Conservation (phyloP, 1,140 invertebrate species). For the Micrasema minimum region DNA sequence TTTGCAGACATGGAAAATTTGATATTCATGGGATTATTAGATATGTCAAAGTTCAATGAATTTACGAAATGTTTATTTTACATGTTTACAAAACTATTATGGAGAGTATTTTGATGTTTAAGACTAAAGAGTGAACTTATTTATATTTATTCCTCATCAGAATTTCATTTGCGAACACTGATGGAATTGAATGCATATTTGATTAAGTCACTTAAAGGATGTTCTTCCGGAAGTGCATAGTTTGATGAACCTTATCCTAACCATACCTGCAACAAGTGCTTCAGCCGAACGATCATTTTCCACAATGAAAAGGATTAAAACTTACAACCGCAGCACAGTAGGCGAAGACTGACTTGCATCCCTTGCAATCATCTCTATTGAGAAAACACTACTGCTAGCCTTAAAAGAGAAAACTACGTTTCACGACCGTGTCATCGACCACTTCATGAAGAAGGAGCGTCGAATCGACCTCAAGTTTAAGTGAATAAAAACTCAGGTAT, state of each 20-base stretch:
- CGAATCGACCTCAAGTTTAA: neutral
- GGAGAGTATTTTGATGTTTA: conserved; percentile 25
- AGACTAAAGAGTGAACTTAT: conserved; percentile 23
- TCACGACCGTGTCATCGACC: neutral
- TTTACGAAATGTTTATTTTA: conserved; percentile 16
- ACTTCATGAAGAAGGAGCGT: neutral
- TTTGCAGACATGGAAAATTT: conserved; percentile 13
- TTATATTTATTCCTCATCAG: conserved; percentile 20
- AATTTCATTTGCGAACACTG: conserved; percentile 8
- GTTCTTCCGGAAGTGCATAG: neutral
- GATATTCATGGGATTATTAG: conserved; percentile 20
- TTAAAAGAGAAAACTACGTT: neutral
- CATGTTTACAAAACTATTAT: conserved; percentile 15
- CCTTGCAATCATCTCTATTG: conserved; percentile 27
- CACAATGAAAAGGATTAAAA: conserved; percentile 27
- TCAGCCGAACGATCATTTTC: conserved; percentile 37
- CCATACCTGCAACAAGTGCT: conserved; percentile 28
- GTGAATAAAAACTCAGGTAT: neutral
- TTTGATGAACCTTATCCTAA: conserved; percentile 23
- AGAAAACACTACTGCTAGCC: conserved; percentile 11
- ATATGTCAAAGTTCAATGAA: conserved; percentile 14
- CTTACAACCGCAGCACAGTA: conserved; percentile 4
- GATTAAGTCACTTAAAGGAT: conserved; percentile 7
- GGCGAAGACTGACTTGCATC: conserved; percentile 24
- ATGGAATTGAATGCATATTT: conserved; percentile 16